Base-by-base conservation (phyloP, 1,140 invertebrate species). In the Lysiphlebus fabarum region DNA sequence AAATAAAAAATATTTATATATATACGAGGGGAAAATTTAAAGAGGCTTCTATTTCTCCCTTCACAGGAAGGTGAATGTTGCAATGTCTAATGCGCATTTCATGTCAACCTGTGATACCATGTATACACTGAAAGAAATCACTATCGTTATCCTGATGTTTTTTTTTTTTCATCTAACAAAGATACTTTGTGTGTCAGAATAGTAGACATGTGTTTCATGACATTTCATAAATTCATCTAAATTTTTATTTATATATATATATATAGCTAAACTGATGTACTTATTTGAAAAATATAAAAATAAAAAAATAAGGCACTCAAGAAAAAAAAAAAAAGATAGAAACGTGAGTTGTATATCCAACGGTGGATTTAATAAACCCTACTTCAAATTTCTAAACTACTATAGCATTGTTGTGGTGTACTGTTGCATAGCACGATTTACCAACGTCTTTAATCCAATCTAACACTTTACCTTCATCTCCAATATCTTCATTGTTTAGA, bases 281-380 rank as follows among this genome's bases (percentile, higher is more conserved):
- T 26, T 26, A 4, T 1, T 1, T 26, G 17, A 26, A 26, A 26
- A 26, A 26, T 26, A 26, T 2, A 26, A 26, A 26, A 26, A 26
- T 26, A 26, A 55, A 40, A n/a, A 44, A 33, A 42, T 44, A 9
- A 17, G 8, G 53, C 33, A 17, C n/a, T 7, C 12, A 26, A 53
- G 49, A 7, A 12, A 6, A n/a, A 9, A 4, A 37, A 58, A 50
- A 40, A 48, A 51, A 50, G 47, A 42, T 37, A 47, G 59, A 56
- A 73, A 78, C 76, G 76, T 78, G 76, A 78, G 74, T 70, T 77
- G 76, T 77, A 77, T 77, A 65, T 68, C 65, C 72, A 78, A 78
- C 70, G 68, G 66, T 67, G 70, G 70, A 69, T 77, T 77, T 74
- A 77, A 75, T 77, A 78, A 77, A 77, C 70, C 70, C 67, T 71